These are phyloP conservation scores for Acrobasis repandana DNA, from an alignment of 2,888 invertebrate genomes.

Conservation along the genomic window DNA sequence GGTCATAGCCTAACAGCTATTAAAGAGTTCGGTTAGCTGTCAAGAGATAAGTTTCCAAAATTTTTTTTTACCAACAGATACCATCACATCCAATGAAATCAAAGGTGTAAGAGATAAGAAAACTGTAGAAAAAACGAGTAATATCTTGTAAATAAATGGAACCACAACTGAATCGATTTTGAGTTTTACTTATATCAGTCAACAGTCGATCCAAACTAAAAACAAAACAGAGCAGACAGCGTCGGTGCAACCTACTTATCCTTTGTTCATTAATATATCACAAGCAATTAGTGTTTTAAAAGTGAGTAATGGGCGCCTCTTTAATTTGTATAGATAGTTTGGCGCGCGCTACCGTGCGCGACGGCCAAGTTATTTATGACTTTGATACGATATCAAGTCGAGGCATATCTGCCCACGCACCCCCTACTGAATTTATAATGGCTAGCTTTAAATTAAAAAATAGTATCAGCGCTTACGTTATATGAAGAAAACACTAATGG, in stretches of 20 bases:
- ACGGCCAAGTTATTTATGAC: conserved; percentile 39
- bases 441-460: background rate
- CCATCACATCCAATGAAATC: too few species aligned
- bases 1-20: too few species aligned
- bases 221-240: background rate
- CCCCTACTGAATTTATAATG: conserved; percentile 16
- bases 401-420: conserved; percentile 28
- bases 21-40: too few species aligned
- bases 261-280: conserved; percentile 27
- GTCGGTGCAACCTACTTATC: background rate
- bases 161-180: too few species aligned
- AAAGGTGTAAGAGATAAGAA: too few species aligned
- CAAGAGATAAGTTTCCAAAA: too few species aligned
- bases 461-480: background rate
- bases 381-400: conserved; percentile 35
- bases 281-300: conserved; percentile 28
- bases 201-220: background rate
- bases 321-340: conserved; percentile 43
- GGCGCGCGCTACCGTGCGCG: conserved; percentile 38
- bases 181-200: too few species aligned
- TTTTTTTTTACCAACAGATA: too few species aligned
- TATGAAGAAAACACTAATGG: too few species aligned
- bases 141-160: too few species aligned
- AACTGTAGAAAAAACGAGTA: too few species aligned
- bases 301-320: conserved; percentile 38